Conservation (phyloP, 2,113 vertebrate genomes). For the Lamprologus ornatipinnis region DNA sequence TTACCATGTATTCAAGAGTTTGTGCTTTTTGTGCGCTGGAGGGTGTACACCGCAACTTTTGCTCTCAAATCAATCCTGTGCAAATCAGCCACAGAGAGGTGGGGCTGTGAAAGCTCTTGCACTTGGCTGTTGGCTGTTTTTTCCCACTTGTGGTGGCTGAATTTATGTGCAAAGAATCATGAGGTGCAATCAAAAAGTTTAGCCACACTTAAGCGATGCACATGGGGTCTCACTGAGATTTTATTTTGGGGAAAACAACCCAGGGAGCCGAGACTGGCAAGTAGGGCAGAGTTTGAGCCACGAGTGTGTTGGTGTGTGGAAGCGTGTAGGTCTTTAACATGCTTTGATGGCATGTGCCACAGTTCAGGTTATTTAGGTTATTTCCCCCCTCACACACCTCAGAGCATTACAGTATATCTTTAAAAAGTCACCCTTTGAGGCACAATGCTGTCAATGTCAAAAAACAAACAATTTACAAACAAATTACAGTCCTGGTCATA, state of each 20-base stretch:
- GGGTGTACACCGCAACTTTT: neutral
- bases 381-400: neutral
- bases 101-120: neutral
- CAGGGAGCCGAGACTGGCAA: neutral
- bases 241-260: neutral
- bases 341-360: neutral
- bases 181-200: neutral
- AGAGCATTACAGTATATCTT: neutral
- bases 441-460: fast-evolving
- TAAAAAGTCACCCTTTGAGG: neutral
- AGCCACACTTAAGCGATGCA: neutral
- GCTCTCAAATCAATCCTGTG: neutral
- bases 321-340: neutral
- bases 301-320: neutral
- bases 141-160: fast-evolving
- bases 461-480: neutral
- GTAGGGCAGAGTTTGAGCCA: neutral
- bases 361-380: neutral
- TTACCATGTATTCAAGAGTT: neutral
- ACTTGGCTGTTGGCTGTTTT: neutral
- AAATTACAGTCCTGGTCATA: neutral
- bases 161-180: neutral
- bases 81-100: neutral
- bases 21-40: neutral
- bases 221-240: fast-evolving